These are phyloP conservation scores for Drymonia ruficornis DNA, from an alignment of 2,888 invertebrate genomes.

Conservation along the genomic window DNA sequence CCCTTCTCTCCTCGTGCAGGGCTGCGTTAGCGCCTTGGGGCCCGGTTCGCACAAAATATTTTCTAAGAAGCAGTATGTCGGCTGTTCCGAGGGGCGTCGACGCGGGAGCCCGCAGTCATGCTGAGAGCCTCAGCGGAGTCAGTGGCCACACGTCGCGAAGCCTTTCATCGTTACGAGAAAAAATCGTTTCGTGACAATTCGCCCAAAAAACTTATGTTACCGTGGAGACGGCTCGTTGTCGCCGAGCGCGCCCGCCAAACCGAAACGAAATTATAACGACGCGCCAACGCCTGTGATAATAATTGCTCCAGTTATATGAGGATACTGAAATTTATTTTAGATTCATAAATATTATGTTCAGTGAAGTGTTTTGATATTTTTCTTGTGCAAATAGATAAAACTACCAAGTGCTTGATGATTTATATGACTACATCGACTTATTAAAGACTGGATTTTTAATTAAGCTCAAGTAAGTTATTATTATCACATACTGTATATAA, in stretches of 20 bases:
- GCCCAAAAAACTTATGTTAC: slow-evolving; percentile 65
- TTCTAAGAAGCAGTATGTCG: slow-evolving; percentile 81
- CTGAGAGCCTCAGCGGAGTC: slow-evolving; percentile 81
- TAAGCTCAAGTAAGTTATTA: slow-evolving; percentile 22
- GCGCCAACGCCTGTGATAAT: slow-evolving; percentile 74
- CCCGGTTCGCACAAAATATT: slow-evolving; percentile 64
- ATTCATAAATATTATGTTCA: slow-evolving; percentile 56
- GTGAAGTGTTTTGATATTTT: slow-evolving; percentile 72
- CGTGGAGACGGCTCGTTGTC: slow-evolving; percentile 42
- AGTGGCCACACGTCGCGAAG: slow-evolving; percentile 80
- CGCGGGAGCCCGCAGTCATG: slow-evolving; percentile 84
- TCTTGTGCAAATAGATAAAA: slow-evolving; percentile 54
- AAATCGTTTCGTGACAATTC: slow-evolving; percentile 72
- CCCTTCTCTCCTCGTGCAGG: slow-evolving; percentile 67
- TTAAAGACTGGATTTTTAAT: slow-evolving; percentile 40
- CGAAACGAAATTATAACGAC: slow-evolving; percentile 68
- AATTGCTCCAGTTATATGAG: slow-evolving; percentile 62
- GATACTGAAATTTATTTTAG: slow-evolving; percentile 70
- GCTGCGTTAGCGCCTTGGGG: slow-evolving; percentile 74
- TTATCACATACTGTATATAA: neutral
- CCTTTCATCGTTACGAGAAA: slow-evolving; percentile 71
- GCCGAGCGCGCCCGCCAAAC: slow-evolving; percentile 50
- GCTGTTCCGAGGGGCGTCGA: slow-evolving; percentile 77
- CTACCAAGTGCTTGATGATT: slow-evolving; percentile 41
- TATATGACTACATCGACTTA: slow-evolving; percentile 27